Evolutionary conservation across 2,113 vertebrate genomes (phyloP), one percentile per base, ranked within the genome.

Genomic region (Chloebia gouldiae): DNA sequence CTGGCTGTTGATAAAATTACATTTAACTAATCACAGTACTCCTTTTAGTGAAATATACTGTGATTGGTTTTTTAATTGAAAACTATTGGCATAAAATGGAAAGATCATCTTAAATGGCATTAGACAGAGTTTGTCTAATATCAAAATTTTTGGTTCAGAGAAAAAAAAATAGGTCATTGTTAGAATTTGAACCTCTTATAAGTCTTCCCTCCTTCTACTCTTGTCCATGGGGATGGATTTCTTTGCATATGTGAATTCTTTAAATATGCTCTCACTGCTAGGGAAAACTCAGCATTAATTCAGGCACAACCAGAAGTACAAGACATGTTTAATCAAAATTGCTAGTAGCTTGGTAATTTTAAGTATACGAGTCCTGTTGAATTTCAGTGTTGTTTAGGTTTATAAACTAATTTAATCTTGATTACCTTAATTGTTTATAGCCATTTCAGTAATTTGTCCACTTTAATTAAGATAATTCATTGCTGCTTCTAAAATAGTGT

Each of bases 1-100:
- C 71, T 96, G 65, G 10, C 65, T 90, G 86, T 96, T 95, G 94
- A 93, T 93, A 95, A 95, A 95, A 96, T 95, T 94, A 90, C 69
- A 80, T 94, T 84, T 94, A 92, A 91, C 89, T 97, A 94, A 96
- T 97, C 83, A 86, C 42, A 76, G 71, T 79, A 39, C 44, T 77
- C 65, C 18, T 8, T 92, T 93, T 91, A 95, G 95, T 95, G 92
- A 81, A 95, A 92, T 86, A 73, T 9, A 49, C 79, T 33, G 33
- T 85, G 81, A 90, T 95, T 90, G 88, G 71, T 72, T 94, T 85
- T 89, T 60, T 95, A 94, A 96, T 95, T 96, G 73, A 94, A 95
- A 96, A 85, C 64, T 94, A 71, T 80, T 79, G 88, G 51, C 68
- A 81, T 95, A 79, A 94, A 95, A 86, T 86, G 30, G 80, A 94